Evolutionary conservation across 2,888 invertebrate species (phyloP), one percentile per base, ranked within the genome.

Genomic region (Dryococelus australis): DNA sequence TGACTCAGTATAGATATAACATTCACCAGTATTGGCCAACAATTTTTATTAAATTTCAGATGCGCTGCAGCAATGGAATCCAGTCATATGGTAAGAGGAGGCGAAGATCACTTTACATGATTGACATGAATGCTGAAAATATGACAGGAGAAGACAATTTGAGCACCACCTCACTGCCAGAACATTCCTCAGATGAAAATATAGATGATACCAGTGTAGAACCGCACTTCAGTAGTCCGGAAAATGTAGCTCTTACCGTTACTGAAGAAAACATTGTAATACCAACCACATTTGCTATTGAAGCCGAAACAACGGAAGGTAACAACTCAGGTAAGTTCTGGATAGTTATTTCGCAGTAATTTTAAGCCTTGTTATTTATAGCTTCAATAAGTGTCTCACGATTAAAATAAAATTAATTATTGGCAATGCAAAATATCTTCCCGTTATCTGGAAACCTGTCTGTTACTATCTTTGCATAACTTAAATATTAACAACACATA

Each of bases 51-150:
- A 86, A 35, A 53, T 88, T 88, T 20, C 88, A 92, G 92, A 91
- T 92, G 43, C 90, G 91, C 84, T 92, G 92, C 88, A 90, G 90
- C 88, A 91, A 90, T 87, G 91, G 91, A 26, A 89, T 91, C 85
- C 91, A 92, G 81, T 92, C 92, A 16, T 92, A 91, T 89, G 92
- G 92, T 43, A 89, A 91, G 85, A 89, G 91, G 84, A 89, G 91
- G 51, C 89, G 91, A 85, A 85, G 85, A 43, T 47, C 85, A n/a
- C 43, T 43, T 43, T 51, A 79, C 35, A 79, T 4, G n/a, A 47
- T 65, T 1, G 43, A 26, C 43, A 43, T 65, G 65, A 65, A 51
- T 85, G 85, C 47, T 85, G 51, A 47, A 51, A 65, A 65, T n/a
- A 65, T 10, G 65, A 65, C 65, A 16, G 65, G 24, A 24, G 24